phyloP scores from a whole-genome alignment of 2,113 vertebrate species.

The Elaphurus davidianus region DNA sequence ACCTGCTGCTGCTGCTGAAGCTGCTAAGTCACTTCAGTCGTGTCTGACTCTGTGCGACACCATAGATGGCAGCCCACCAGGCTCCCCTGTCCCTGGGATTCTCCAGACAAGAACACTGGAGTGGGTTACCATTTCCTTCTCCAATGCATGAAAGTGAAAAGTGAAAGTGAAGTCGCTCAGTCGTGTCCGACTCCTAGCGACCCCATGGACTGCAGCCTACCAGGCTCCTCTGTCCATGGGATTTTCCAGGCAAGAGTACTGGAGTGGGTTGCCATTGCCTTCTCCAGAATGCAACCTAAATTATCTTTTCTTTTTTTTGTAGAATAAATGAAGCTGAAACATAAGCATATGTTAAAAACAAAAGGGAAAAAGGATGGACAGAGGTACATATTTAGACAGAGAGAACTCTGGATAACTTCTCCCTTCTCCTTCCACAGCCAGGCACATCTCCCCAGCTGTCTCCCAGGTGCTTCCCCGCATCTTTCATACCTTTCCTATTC shows the following conservation, averaged over 20 bases:
- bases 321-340: not conserved
- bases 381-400: not conserved
- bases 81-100: fast-evolving
- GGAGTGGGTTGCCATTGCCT: not conserved
- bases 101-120: not conserved
- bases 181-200: fast-evolving
- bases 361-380: not conserved
- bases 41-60: not conserved
- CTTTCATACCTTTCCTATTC: not conserved
- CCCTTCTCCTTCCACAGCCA: not conserved
- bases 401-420: not conserved
- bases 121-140: not conserved
- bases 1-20: not conserved
- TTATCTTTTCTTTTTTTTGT: not conserved
- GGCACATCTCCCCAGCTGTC: not conserved
- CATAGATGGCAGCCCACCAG: not conserved
- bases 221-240: not conserved
- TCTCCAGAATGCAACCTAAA: not conserved
- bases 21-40: not conserved
- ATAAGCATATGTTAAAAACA: not conserved
- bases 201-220: not conserved
- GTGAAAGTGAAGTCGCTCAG: not conserved
- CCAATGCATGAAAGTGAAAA: not conserved
- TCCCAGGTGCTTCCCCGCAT: not conserved
- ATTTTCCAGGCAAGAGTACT: not conserved